Conservation (phyloP, 1,140 invertebrate species). For the Bombus picipes region DNA sequence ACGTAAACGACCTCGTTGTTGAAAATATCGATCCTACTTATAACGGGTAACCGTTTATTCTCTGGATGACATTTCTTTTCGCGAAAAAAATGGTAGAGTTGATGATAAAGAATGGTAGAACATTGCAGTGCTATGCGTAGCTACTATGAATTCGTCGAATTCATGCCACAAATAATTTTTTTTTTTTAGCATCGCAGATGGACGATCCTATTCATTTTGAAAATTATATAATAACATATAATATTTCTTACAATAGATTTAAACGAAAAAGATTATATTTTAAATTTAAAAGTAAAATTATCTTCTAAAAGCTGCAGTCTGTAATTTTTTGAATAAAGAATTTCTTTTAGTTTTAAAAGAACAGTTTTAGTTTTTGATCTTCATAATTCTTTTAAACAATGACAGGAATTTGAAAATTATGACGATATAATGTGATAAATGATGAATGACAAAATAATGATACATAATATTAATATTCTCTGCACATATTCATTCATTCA, state of each 20-base stretch:
- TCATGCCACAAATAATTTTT: neutral
- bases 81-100: neutral
- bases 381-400: neutral
- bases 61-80: neutral
- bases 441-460: neutral
- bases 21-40: constrained; percentile 60
- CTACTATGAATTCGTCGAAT: neutral
- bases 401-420: neutral
- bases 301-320: no score
- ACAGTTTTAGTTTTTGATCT: neutral
- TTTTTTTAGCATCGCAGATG: neutral
- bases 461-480: neutral
- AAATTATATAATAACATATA: neutral
- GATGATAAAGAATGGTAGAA: neutral
- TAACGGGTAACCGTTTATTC: constrained; percentile 34
- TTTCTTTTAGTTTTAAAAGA: no score
- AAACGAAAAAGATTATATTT: no score
- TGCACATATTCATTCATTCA: neutral
- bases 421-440: no score
- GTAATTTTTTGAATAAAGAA: no score
- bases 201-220: neutral
- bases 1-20: constrained; percentile 63
- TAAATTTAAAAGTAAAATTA: no score
- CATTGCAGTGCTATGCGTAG: neutral
- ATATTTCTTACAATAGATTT: neutral